These are phyloP conservation scores for Anabacerthia variegaticeps DNA, from an alignment of 2,797 vertebrate genomes.

Conservation along the genomic window DNA sequence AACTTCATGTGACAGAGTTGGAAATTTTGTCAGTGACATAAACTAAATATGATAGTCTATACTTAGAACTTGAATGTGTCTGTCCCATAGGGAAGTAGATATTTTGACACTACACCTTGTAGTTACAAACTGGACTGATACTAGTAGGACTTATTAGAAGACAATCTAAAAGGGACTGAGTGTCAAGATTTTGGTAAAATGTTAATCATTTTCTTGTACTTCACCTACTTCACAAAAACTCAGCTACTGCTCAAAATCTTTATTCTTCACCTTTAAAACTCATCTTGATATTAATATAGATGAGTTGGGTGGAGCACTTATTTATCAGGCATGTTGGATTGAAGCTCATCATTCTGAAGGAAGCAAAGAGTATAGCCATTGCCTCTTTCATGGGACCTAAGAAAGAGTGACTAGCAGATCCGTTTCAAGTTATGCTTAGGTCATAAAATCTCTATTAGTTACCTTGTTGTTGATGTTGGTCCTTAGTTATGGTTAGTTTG, in stretches of 20 bases:
- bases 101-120: neutral
- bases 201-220: neutral
- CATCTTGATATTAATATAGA: neutral
- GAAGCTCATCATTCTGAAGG: neutral
- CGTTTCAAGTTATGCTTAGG: neutral
- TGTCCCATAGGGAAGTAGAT: neutral
- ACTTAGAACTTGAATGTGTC: neutral
- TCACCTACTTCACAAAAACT: neutral
- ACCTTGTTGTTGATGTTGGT: neutral
- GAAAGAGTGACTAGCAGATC: neutral
- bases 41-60: neutral
- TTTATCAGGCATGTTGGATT: neutral
- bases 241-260: neutral
- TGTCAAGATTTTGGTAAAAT: neutral
- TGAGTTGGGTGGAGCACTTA: neutral
- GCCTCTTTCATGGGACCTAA: neutral
- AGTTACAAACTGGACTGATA: neutral
- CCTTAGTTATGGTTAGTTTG: neutral
- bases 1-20: neutral
- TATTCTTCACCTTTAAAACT: neutral
- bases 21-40: neutral
- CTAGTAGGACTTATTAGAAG: neutral
- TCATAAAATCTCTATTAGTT: neutral
- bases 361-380: neutral
- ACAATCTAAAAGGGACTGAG: neutral